These are phyloP conservation scores for Sisyra terminalis DNA, from an alignment of 2,888 invertebrate genomes.

Conservation along the genomic window DNA sequence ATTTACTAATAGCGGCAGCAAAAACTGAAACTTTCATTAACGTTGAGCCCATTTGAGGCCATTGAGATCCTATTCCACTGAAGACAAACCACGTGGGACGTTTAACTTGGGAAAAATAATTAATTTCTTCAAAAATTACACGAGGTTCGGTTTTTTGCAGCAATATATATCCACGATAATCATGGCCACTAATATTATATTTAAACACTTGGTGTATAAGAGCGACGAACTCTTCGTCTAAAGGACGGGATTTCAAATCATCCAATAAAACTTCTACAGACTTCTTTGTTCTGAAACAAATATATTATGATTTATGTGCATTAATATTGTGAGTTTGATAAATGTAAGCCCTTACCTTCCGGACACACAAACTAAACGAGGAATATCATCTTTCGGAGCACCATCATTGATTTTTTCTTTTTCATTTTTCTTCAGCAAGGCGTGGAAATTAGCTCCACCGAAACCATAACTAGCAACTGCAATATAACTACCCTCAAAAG, in stretches of 20 bases:
- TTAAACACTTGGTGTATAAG: constrained; percentile 38
- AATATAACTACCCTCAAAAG: constrained; percentile 56
- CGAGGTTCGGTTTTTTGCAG: constrained; percentile 17
- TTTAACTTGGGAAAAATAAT: constrained; percentile 41
- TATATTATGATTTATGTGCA: too few relatives aligned
- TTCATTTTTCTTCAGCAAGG: constrained; percentile 40
- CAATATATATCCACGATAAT: constrained; percentile 44
- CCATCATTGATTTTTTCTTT: constrained; percentile 44
- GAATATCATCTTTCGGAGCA: constrained; percentile 44
- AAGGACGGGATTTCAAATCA: constrained; percentile 38
- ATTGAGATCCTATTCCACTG: constrained; percentile 63
- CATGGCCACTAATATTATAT: constrained; percentile 32
- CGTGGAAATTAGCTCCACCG: constrained; percentile 75
- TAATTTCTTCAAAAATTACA: constrained; percentile 30
- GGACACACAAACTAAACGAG: constrained; percentile 55
- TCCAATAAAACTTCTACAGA: constrained; percentile 48
- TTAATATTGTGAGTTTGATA: too few relatives aligned
- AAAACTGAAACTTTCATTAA: constrained; percentile 50
- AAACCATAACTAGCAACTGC: constrained; percentile 89
- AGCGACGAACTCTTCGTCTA: constrained; percentile 43
- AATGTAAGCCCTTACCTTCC: constrained; percentile 28
- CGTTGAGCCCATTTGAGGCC: constrained; percentile 49
- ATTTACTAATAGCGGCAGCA: constrained; percentile 40
- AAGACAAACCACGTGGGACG: constrained; percentile 52
- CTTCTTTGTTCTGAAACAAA: constrained; percentile 47